Evolutionary conservation across 2,113 vertebrate species (phyloP).

Genomic region (Oenanthe melanoleuca): DNA sequence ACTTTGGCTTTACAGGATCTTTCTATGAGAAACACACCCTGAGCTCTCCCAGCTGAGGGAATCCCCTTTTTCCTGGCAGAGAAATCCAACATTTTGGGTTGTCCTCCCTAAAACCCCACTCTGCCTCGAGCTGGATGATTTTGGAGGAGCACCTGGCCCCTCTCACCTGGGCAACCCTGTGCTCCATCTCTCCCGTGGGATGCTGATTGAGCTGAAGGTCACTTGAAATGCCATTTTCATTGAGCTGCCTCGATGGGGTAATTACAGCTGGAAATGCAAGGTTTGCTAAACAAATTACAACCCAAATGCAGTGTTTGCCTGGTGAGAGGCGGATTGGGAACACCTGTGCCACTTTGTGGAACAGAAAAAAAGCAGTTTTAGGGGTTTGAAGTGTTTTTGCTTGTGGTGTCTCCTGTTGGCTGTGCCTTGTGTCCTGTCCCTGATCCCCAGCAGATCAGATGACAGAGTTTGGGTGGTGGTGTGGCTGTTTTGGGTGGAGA

Average conservation of each 20-base stretch:
- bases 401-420: neutral
- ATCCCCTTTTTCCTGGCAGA: neutral
- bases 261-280: neutral
- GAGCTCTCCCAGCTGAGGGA: neutral
- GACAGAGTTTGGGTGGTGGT: neutral
- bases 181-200: neutral
- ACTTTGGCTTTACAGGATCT: neutral
- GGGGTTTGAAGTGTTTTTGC: neutral
- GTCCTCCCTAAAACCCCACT: neutral
- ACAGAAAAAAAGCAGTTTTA: neutral
- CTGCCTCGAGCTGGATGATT: neutral
- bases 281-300: slow-evolving; percentile 15
- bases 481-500: neutral
- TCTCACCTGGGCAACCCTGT: fast-evolving
- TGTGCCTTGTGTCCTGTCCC: neutral
- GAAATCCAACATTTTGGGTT: neutral
- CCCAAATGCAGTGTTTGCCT: neutral
- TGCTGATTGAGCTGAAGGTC: neutral
- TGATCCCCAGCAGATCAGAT: neutral
- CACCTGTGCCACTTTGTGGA: neutral
- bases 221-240: neutral
- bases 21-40: neutral
- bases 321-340: neutral
- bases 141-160: neutral
- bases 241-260: neutral